phyloP scores from a whole-genome alignment of 2,113 vertebrate genomes.

The Okapia johnstoni region DNA sequence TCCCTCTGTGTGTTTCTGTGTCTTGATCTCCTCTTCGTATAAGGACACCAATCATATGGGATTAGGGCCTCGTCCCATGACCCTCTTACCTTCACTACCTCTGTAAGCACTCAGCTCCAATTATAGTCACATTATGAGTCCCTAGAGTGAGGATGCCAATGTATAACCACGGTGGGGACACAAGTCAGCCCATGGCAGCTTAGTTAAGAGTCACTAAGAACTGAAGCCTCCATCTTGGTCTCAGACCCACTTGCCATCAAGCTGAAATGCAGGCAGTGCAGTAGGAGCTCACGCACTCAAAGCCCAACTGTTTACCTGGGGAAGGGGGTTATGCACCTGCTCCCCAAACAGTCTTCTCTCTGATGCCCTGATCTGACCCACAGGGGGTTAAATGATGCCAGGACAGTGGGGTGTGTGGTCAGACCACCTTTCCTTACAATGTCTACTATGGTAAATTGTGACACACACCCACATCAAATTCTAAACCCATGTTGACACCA shows the following conservation, averaged over 20 bases:
- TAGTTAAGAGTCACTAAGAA: not conserved
- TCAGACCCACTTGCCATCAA: fast-evolving
- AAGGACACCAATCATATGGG: not conserved
- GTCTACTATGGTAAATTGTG: too few species aligned
- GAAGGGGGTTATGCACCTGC: fast-evolving
- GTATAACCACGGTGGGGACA: too few species aligned
- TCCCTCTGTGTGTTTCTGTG: too few species aligned
- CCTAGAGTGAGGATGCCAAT: too few species aligned
- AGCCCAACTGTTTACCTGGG: fast-evolving
- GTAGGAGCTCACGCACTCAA: fast-evolving
- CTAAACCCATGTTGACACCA: not conserved
- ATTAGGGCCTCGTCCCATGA: fast-evolving
- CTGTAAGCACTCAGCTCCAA: not conserved
- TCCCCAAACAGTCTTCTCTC: not conserved
- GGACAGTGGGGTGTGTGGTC: too few species aligned
- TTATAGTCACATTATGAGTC: not conserved
- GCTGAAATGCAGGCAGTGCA: fast-evolving
- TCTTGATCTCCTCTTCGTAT: not conserved
- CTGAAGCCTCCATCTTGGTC: fast-evolving
- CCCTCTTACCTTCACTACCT: not conserved
- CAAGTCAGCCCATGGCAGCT: not conserved
- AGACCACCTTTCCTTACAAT: fast-evolving
- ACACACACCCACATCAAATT: fast-evolving
- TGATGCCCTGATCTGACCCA: not conserved
- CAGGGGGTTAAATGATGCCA: fast-evolving